Percentiles rank a stretch among this genome's conserved stretches.
Conservation (phyloP, 2,888 invertebrate genomes). For the Epistrophe grossulariae region DNA sequence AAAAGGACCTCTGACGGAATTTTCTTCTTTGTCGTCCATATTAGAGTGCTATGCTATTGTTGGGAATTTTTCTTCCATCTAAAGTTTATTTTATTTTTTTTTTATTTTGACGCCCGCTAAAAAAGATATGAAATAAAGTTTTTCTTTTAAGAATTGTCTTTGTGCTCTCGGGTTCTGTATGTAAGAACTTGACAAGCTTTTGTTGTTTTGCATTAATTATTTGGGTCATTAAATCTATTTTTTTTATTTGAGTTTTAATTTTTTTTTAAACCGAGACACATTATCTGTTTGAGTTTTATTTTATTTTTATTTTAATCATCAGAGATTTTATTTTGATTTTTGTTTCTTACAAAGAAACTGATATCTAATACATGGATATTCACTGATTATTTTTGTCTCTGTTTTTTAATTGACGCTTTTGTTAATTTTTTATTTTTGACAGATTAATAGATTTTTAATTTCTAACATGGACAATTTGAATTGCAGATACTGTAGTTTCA, state of each 20-base stretch:
- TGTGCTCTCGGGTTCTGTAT: constrained; percentile 53
- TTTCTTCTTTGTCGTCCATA: constrained; percentile 58
- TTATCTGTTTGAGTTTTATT: constrained; percentile 63
- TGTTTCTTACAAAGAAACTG: background rate
- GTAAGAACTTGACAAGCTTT: constrained; percentile 68
- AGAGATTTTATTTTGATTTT: constrained; percentile 45
- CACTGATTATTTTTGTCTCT: background rate
- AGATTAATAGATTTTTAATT: background rate
- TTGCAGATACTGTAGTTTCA: background rate
- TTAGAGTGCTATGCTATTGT: constrained; percentile 53
- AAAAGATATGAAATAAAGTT: constrained; percentile 60
- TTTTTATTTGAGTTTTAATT: background rate
- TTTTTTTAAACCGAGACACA: background rate
- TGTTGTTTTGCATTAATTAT: constrained; percentile 73
- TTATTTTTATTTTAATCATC: constrained; percentile 25
- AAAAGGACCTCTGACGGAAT: constrained; percentile 54
- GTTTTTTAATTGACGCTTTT: background rate
- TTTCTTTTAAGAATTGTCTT: constrained; percentile 49
- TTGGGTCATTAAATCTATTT: constrained; percentile 65
- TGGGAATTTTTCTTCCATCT: constrained; percentile 35
- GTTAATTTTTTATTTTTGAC: background rate
- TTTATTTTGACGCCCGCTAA: constrained; percentile 42
- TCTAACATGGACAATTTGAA: background rate
- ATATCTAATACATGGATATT: background rate
- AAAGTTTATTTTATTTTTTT: constrained; percentile 14